Base-by-base conservation (phyloP, 1,140 invertebrate genomes). In the Zaprionus vittiger region DNA sequence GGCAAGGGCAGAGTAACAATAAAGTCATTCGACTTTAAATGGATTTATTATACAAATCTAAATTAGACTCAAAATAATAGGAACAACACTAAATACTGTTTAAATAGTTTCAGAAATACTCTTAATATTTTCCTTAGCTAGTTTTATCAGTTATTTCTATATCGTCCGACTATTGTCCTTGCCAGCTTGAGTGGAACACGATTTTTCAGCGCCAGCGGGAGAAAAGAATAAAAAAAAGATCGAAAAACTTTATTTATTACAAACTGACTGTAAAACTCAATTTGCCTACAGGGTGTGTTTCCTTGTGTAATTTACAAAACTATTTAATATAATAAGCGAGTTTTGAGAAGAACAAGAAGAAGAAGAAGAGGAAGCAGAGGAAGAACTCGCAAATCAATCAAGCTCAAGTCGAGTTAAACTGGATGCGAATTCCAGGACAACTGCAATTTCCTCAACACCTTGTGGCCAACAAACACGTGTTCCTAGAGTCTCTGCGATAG, bases 271-370 rank as follows among this genome's bases (percentile, higher is more conserved):
- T 20, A 62, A 68, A 63, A 59, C 62, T 74, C 41, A 54, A 28
- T 54, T 14, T 44, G 41, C 44, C 63, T 52, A 47, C 28, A 9
- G 56, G 80, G 57, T 68, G 52, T 22, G 17, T 57, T 70, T 73
- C 68, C 38, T 73, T 67, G 56, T 64, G 73, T 74, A 89, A 84
- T 87, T 87, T 89, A 79, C 73, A 76, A 89, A 87, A 80, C 83
- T 80, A 77, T 86, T 80, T 87, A 78, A 89, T 66, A 89, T 78
- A 84, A 81, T 75, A 89, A 61, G 70, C 62, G 63, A 70, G 69
- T 63, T 81, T 34, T 12, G 20, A 68, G 68, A 73, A 56, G 31
- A 4, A 65, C 22, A 20, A 34, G 28, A 2, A 9, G 15, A n/a
- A 47, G 38, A 5, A 15, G 15, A 6, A n/a, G n/a, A 7, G 2